Percentiles rank a stretch among this genome's conserved stretches.
These are phyloP conservation scores for Gavialis gangeticus DNA, from an alignment of 2,113 vertebrate genomes.

Conservation along the genomic window DNA sequence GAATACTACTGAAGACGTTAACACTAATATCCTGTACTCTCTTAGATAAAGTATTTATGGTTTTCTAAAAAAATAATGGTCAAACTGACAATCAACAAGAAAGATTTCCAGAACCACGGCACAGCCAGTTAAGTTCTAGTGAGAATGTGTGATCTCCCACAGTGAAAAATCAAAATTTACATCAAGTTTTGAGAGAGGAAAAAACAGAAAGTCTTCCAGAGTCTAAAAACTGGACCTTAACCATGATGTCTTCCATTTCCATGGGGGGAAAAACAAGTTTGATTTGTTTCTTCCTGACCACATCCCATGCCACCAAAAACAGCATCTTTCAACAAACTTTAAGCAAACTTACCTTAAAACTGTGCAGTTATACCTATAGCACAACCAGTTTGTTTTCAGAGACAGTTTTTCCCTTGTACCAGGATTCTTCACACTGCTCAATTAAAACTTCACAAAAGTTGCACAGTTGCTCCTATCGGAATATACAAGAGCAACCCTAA, in stretches of 20 bases:
- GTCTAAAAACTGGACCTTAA: neutral
- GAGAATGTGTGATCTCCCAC: neutral
- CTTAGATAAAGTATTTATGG: too few species aligned
- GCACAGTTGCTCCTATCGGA: neutral
- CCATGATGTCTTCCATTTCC: fast-evolving
- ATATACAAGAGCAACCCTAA: neutral
- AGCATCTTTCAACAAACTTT: neutral
- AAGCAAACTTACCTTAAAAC: neutral
- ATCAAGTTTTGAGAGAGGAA: too few species aligned
- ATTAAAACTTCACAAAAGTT: neutral
- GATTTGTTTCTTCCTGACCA: neutral
- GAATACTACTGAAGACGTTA: too few species aligned
- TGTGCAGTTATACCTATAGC: neutral
- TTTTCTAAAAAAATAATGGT: neutral
- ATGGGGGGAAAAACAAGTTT: neutral
- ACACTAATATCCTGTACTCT: too few species aligned
- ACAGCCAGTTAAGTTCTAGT: too few species aligned
- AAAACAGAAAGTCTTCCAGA: neutral
- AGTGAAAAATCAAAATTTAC: neutral
- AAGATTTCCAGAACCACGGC: neutral
- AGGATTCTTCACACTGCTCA: neutral
- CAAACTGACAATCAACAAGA: neutral
- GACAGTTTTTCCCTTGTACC: neutral
- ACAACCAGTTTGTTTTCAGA: neutral
- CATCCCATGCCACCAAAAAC: fast-evolving